Evolutionary conservation across 2,888 invertebrate species (phyloP), one percentile per base, ranked within the genome.

Genomic region (Pelosia muscerda): DNA sequence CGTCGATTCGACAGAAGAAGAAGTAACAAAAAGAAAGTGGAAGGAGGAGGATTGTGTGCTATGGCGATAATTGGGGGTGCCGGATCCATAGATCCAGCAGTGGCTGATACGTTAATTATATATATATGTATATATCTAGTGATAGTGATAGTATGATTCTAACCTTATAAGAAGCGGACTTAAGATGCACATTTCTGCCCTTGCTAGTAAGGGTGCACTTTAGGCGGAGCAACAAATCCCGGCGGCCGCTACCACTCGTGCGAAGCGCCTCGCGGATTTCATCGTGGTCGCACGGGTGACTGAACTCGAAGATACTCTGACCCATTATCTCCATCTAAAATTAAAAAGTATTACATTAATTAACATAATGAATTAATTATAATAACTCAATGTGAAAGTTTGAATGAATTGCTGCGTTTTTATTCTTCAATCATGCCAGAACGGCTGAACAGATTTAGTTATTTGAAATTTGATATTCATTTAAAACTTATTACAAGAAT

Each of bases 131-230:
- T n/a, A n/a, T n/a, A n/a, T n/a, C n/a, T n/a, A n/a, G n/a, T n/a
- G n/a, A n/a, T n/a, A n/a, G n/a, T n/a, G n/a, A n/a, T n/a, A n/a
- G 42, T 22, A 1, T 25, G 25, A 25, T 26, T 61, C 75, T 71
- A 92, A 98, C 99, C 97, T 99, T 99, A 90, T 98, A 99, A 2
- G 98, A 96, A 69, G 99, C 99, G 71, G 99, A 98, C 93, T 99
- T 99, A 66, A 99, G 95, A 91, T 99, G 99, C 78, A 99, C 98
- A 89, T 97, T 98, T 81, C 98, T 96, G n/a, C 99, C 99, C 88
- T 99, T 98, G 87, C 97, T 98, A 23, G 98, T 98, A 65, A 99
- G 95, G 0, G 99, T 99, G 88, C 99, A 99, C 90, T 99, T 99
- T 85, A 99, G 96, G 19, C 99, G 96, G 10, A 98, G 93, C 75